Conservation (phyloP, 2,888 invertebrate genomes). For the Euzophera pinguis region DNA sequence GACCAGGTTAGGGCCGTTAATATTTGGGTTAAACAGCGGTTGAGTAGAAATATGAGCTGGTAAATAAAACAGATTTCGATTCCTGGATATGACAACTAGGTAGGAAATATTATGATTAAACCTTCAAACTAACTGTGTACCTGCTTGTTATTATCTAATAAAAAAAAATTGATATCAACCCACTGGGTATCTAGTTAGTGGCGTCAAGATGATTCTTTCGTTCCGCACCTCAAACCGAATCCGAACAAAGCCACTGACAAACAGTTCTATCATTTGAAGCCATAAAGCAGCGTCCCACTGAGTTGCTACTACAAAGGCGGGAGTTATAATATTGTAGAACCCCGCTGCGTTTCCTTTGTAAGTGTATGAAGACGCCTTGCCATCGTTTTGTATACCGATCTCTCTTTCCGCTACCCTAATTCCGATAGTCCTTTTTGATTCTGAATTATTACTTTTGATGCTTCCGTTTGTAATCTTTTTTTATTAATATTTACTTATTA, state of each 20-base stretch:
- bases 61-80: too few relatives aligned
- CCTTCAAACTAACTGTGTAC: too few relatives aligned
- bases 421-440: constrained; percentile 71
- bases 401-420: constrained; percentile 72
- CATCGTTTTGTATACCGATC: constrained; percentile 75
- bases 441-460: constrained; percentile 72
- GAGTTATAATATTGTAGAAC: constrained; percentile 73
- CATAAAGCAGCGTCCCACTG: constrained; percentile 77
- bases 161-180: neutral
- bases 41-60: too few relatives aligned
- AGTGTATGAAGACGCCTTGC: constrained; percentile 72
- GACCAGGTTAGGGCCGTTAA: too few relatives aligned
- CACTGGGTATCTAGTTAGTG: constrained; percentile 57
- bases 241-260: constrained; percentile 73
- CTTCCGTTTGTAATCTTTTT: constrained; percentile 66
- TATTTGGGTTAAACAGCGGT: too few relatives aligned
- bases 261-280: constrained; percentile 79
- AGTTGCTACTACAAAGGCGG: constrained; percentile 71
- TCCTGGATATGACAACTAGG: too few relatives aligned
- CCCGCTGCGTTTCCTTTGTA: constrained; percentile 77
- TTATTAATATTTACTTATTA: constrained; percentile 61
- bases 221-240: constrained; percentile 60
- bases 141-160: too few relatives aligned
- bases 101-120: too few relatives aligned
- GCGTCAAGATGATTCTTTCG: constrained; percentile 52